Evolutionary conservation across 64 coral and sea anemone genomes (phyloP).

Genomic region (Dendrophyllia cribrosa): DNA sequence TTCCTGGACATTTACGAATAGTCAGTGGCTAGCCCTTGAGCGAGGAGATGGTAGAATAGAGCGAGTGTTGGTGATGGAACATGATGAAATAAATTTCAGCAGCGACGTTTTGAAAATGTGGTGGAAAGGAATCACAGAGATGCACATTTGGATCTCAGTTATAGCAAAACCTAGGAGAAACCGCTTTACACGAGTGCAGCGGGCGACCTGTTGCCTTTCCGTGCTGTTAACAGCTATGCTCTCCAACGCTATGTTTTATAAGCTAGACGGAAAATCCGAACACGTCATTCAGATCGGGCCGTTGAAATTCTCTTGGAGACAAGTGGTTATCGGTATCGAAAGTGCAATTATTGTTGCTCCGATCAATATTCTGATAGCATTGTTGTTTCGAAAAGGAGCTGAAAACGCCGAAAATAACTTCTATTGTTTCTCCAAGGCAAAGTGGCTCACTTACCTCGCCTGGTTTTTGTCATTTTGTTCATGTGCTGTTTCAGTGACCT

Average conservation of each 20-base stretch:
- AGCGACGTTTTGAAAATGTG: background rate
- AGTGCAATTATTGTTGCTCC: slow-evolving; percentile 32
- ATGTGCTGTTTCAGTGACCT: slow-evolving; percentile 30
- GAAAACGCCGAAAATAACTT: background rate
- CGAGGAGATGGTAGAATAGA: slow-evolving; percentile 53
- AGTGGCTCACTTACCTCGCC: slow-evolving; percentile 46
- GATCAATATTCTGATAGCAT: slow-evolving; percentile 62
- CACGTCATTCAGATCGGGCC: slow-evolving; percentile 42
- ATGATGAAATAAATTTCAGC: background rate
- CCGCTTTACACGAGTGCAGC: slow-evolving; percentile 36
- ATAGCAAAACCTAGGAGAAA: slow-evolving; percentile 30
- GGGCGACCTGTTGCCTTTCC: slow-evolving; percentile 41
- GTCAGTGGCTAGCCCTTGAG: slow-evolving; percentile 50
- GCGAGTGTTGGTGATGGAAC: background rate
- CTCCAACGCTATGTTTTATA: slow-evolving; percentile 62
- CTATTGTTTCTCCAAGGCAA: slow-evolving; percentile 3
- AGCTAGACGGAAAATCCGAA: slow-evolving; percentile 7
- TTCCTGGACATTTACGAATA: slow-evolving; percentile 9
- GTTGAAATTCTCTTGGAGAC: slow-evolving; percentile 49
- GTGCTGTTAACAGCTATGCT: slow-evolving; percentile 40
- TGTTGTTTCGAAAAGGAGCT: slow-evolving; percentile 43
- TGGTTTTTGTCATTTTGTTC: slow-evolving; percentile 70
- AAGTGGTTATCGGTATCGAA: slow-evolving; percentile 51
- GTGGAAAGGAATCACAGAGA: slow-evolving; percentile 30
- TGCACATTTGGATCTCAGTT: slow-evolving; percentile 63